phyloP scores from a whole-genome alignment of 2,113 vertebrate genomes.

The Vireo altiloquus region DNA sequence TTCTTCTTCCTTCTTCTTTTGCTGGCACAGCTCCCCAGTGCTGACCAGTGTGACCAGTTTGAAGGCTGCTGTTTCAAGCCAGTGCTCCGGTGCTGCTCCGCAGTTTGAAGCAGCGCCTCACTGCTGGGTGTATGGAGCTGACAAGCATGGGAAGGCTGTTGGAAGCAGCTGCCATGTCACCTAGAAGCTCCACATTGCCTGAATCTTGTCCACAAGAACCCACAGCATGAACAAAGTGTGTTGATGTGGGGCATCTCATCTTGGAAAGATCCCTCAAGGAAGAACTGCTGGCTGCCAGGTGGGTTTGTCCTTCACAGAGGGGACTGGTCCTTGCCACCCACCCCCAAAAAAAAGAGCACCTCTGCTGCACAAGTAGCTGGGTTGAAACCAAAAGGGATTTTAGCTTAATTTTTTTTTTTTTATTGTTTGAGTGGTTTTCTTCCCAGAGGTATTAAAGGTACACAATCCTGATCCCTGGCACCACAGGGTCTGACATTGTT shows the following conservation, averaged over 20 bases:
- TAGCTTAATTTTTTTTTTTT: neutral
- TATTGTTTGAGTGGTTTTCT: accelerated
- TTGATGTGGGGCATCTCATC: neutral
- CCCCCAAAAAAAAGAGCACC: neutral
- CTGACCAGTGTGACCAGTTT: accelerated
- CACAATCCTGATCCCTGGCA: accelerated
- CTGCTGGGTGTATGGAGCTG: no score
- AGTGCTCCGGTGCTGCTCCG: neutral
- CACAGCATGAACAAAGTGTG: accelerated
- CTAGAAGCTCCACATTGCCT: neutral
- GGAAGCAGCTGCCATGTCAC: neutral
- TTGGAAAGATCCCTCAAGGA: neutral
- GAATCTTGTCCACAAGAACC: neutral
- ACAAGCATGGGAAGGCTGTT: neutral
- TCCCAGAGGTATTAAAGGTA: neutral
- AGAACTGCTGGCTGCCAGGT: accelerated
- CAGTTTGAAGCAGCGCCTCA: neutral
- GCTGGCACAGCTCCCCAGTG: neutral
- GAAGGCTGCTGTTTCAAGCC: neutral
- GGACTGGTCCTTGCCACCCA: neutral
- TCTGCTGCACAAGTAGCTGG: no score
- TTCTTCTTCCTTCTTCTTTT: neutral
- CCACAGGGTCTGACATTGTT: neutral
- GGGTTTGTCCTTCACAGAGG: neutral
- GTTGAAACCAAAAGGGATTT: neutral